Base-by-base conservation (phyloP, 2,888 invertebrate genomes). In the Drosophila maculinotata region DNA sequence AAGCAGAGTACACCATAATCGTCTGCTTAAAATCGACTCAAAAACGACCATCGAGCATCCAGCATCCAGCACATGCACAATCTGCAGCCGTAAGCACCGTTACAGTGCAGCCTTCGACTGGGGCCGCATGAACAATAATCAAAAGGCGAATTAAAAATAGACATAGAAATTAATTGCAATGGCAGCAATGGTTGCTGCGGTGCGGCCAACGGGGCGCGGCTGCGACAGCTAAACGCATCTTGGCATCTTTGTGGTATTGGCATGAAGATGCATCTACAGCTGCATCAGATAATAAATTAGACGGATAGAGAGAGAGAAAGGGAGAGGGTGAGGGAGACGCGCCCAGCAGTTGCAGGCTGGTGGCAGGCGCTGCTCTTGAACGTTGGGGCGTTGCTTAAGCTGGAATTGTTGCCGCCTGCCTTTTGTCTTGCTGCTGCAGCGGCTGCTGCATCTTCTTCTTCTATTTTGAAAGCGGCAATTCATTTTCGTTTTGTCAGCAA, bases 91-190 rank as follows among this genome's bases (percentile, higher is more conserved):
- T 26, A 54, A 59, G 49, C 51, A 57, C 76, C 71, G 71, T 71
- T 65, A 64, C 35, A 4, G 42, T 31, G 28, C 17, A 23, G 56
- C 25, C 58, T 39, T 33, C 38, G 17, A 52, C 4, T 23, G 8
- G 17, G 14, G 41, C 57, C 38, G 54, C 28, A 23, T 20, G 44
- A 48, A 58, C 75, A 81, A 76, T 72, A 77, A 72, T 72, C 69
- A 75, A 69, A 66, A 74, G 59, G 69, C 64, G 76, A 65, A 70
- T 80, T 80, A 76, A 78, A 73, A 78, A 80, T 73, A 83, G 81
- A 78, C 70, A 81, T 73, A 73, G 76, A 77, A 75, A 81, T 81
- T 83, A 80, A 81, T 80, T 83, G 84, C 77, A 56, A 53, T 65
- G 69, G 57, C 75, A 67, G 68, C 59, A 42, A 14, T 42, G 53